A percentile compares a stretch with the other conserved stretches of the same genome.
Conservation (phyloP, 2,797 vertebrate species). For the Scolopax bukidnonensis region DNA sequence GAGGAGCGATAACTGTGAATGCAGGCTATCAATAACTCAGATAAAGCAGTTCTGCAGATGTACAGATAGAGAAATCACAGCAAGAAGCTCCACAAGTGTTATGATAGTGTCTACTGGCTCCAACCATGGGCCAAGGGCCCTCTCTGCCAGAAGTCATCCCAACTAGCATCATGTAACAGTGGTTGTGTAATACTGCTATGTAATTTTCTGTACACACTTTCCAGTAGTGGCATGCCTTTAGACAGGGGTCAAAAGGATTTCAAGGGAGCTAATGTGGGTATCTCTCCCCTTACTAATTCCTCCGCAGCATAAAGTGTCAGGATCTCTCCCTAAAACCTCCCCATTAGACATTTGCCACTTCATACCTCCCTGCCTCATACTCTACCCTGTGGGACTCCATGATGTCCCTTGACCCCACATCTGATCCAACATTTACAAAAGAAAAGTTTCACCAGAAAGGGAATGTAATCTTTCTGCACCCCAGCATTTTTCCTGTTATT, state of each 20-base stretch:
- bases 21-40: background rate
- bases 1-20: background rate
- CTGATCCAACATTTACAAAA: background rate
- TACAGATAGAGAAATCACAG: background rate
- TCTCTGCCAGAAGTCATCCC: background rate
- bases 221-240: background rate
- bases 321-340: background rate
- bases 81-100: background rate
- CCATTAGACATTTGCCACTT: background rate
- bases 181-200: background rate
- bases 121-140: rapidly evolving
- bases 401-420: background rate
- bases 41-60: background rate
- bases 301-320: background rate
- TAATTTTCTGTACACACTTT: background rate
- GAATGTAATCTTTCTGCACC: background rate
- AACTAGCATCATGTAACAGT: background rate
- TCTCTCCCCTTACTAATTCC: background rate
- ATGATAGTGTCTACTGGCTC: background rate
- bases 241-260: background rate
- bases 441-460: background rate
- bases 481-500: background rate
- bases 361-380: background rate
- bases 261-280: background rate
- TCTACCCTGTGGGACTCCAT: background rate